These are phyloP conservation scores for Bombus difficillimus DNA, from an alignment of 1,140 invertebrate species.

Conservation along the genomic window DNA sequence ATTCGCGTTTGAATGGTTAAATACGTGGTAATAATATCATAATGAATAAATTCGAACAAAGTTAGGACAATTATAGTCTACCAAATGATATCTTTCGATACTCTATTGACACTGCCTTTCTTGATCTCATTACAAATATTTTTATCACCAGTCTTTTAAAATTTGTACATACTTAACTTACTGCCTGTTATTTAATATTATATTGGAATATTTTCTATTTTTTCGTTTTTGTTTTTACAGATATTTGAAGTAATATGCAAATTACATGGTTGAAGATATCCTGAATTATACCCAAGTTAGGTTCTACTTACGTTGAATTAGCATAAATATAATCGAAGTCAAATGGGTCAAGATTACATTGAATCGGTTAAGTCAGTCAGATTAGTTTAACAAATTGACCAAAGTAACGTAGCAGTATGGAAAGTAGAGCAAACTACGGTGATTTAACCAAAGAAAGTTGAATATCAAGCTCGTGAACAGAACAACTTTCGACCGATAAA, in stretches of 20 bases:
- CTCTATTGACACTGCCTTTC: too few species aligned
- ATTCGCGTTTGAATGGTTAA: neutral
- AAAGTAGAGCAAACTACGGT: neutral
- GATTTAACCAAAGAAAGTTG: neutral
- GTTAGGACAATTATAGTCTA: too few species aligned
- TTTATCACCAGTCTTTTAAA: too few species aligned
- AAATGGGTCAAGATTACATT: neutral
- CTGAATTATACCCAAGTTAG: neutral
- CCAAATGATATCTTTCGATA: too few species aligned
- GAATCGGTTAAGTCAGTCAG: neutral
- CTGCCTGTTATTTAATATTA: too few species aligned
- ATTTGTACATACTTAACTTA: too few species aligned
- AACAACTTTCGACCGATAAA: slow-evolving; percentile 1
- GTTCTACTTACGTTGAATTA: neutral
- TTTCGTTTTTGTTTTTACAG: too few species aligned
- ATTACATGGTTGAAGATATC: neutral
- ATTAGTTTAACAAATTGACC: slow-evolving; percentile 1
- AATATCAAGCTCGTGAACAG: neutral
- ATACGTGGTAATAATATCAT: neutral
- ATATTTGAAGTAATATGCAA: neutral
- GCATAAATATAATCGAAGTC: neutral
- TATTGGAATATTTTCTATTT: too few species aligned
- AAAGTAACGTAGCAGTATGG: neutral
- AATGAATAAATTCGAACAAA: neutral
- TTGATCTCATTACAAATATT: too few species aligned